Percentiles rank a stretch among this genome's conserved stretches.
These are phyloP conservation scores for Bos taurus DNA, from an alignment of 2,113 vertebrate species.

Conservation along the genomic window ARS-UCD2.0 NC_037337.1:100570001-100570500, in stretches of 20 bases:
- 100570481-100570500: neutral
- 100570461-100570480: neutral
- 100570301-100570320: neutral
- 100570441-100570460: neutral
- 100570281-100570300: neutral
- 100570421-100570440: fast-evolving
- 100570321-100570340: neutral
- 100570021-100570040: constrained; percentile 20
- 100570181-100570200: constrained; percentile 29
- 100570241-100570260: neutral
- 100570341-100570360: neutral
- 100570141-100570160: constrained; percentile 45
- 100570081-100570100: constrained; percentile 4
- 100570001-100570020: neutral
- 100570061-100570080: constrained; percentile 32
- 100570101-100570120: neutral
- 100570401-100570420: neutral
- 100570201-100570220: neutral
- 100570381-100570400: neutral
- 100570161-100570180: constrained; percentile 38
- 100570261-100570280: neutral
- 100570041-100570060: constrained; percentile 2
- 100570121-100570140: constrained; percentile 48
- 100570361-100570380: neutral
- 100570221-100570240: constrained; percentile 1